phyloP scores from a whole-genome alignment of 2,113 vertebrate genomes.

The Plotosus lineatus region DNA sequence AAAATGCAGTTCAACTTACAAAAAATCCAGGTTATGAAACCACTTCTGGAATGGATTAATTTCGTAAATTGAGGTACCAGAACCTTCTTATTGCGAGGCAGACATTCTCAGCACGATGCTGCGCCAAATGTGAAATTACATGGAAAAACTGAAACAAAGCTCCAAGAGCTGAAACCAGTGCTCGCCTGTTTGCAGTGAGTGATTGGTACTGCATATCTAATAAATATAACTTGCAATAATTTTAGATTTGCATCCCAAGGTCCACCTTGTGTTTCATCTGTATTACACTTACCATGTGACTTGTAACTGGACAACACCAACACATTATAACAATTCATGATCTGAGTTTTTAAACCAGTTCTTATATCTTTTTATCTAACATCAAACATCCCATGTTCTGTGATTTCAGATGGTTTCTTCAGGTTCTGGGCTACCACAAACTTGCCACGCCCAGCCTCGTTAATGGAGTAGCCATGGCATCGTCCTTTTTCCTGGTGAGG shows the following conservation, averaged over 20 bases:
- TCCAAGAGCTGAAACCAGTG: no score
- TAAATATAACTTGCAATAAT: background rate
- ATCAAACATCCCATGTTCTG: background rate
- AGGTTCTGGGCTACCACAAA: slow-evolving; percentile 80
- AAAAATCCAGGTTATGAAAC: no score
- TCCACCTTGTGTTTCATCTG: background rate
- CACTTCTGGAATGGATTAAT: no score
- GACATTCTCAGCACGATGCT: no score
- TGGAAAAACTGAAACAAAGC: no score
- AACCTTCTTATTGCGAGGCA: no score
- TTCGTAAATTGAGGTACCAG: no score
- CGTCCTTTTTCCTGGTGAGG: slow-evolving; percentile 81
- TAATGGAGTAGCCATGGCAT: slow-evolving; percentile 83
- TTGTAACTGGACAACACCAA: background rate
- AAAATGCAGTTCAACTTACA: no score
- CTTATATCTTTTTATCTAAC: background rate
- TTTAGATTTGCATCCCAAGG: background rate
- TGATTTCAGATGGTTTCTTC: slow-evolving; percentile 84
- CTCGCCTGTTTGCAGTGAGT: background rate
- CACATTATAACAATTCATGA: background rate
- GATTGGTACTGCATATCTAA: background rate
- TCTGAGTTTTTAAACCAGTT: background rate
- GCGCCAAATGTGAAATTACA: background rate
- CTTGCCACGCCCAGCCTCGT: slow-evolving; percentile 78
- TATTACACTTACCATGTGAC: background rate